Conservation (phyloP, 2,888 invertebrate species). For the Nomada ferruginata region DNA sequence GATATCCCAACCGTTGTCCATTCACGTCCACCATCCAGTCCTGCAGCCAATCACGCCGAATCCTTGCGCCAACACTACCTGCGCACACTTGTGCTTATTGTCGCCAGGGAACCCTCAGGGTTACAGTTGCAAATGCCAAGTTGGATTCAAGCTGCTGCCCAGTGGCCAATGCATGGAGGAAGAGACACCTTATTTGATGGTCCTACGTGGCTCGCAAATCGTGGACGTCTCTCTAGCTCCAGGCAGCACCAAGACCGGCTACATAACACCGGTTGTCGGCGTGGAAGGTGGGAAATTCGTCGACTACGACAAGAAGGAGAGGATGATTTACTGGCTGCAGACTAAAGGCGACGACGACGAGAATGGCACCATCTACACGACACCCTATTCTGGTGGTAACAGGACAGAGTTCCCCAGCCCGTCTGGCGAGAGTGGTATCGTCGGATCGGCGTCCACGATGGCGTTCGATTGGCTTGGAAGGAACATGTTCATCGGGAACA, state of each 20-base stretch:
- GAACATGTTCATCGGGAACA: conserved; percentile 96
- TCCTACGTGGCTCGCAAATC: conserved; percentile 95
- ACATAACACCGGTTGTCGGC: conserved; percentile 94
- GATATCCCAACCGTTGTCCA: conserved; percentile 97
- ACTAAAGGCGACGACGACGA: conserved; percentile 89
- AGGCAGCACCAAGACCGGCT: conserved; percentile 91
- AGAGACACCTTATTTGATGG: conserved; percentile 94
- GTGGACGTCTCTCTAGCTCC: conserved; percentile 92
- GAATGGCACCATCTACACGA: conserved; percentile 93
- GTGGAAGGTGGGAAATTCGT: conserved; percentile 94
- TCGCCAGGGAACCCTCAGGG: conserved; percentile 90
- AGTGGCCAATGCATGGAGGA: conserved; percentile 93
- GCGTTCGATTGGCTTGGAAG: conserved; percentile 99
- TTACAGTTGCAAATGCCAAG: conserved; percentile 96
- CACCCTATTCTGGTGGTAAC: conserved; percentile 94
- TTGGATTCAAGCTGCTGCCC: conserved; percentile 90
- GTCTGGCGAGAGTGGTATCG: conserved; percentile 90
- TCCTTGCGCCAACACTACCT: conserved; percentile 91
- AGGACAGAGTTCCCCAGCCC: conserved; percentile 91
- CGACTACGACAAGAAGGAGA: conserved; percentile 95
- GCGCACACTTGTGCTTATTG: conserved; percentile 96
- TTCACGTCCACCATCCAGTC: conserved; percentile 97
- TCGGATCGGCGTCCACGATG: conserved; percentile 95
- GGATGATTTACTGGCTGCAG: conserved; percentile 95
- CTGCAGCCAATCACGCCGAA: conserved; percentile 92